Conservation (phyloP, 2,888 invertebrate species). For the Melangyna quadrimaculata region DNA sequence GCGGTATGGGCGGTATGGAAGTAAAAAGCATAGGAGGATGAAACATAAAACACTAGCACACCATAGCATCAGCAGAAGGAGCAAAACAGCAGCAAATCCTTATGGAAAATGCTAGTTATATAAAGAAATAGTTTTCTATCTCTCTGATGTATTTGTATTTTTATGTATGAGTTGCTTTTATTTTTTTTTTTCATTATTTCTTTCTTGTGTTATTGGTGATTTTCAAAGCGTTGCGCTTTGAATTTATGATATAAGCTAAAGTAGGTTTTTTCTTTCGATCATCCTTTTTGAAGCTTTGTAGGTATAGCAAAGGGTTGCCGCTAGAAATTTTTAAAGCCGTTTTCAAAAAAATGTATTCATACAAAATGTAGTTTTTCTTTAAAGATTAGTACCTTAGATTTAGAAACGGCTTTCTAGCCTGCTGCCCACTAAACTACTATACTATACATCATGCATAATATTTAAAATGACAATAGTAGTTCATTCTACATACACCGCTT, state of each 20-base stretch:
- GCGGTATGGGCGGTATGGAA: constrained; percentile 35
- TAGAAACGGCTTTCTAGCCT: no score
- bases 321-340: neutral
- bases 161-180: neutral
- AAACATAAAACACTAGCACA: neutral
- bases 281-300: constrained; percentile 5
- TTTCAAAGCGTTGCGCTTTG: constrained; percentile 63
- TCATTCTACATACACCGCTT: no score
- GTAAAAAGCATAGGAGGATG: constrained; percentile 14
- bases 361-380: no score
- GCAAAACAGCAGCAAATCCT: constrained; percentile 47
- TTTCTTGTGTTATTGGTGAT: constrained; percentile 58
- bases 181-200: neutral
- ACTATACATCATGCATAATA: no score
- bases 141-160: neutral
- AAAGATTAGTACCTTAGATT: no score
- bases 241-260: constrained; percentile 62
- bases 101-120: constrained; percentile 36
- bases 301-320: neutral
- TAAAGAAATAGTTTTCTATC: constrained; percentile 26
- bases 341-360: no score
- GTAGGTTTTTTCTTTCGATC: neutral
- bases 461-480: no score
- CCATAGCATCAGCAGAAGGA: constrained; percentile 20
- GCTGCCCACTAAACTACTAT: no score